These are phyloP conservation scores for Tuta absoluta DNA, from an alignment of 2,888 invertebrate species.

Conservation along the genomic window DNA sequence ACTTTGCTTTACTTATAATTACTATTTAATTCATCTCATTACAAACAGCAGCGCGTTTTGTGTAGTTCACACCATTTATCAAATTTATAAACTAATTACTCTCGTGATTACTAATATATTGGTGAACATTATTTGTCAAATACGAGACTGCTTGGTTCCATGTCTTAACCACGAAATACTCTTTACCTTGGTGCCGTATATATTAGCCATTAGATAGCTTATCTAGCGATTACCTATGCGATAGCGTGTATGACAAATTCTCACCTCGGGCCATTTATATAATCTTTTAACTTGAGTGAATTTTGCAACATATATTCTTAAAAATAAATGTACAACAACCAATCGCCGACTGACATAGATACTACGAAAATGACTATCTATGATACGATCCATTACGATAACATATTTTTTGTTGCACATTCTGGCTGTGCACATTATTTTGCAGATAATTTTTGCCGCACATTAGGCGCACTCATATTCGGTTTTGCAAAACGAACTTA, in stretches of 20 bases:
- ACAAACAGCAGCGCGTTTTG: no score
- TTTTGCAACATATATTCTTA: no score
- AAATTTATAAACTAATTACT: no score
- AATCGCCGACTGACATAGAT: no score
- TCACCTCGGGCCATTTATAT: conserved; percentile 14
- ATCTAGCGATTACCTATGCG: conserved; percentile 41
- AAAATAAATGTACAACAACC: no score
- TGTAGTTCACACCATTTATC: no score
- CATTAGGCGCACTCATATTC: background rate
- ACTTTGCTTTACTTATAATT: conserved; percentile 9
- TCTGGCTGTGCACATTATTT: no score
- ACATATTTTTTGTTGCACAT: background rate
- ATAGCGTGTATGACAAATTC: conserved; percentile 37
- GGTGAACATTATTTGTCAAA: conserved; percentile 19
- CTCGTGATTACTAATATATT: background rate
- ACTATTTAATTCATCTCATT: background rate
- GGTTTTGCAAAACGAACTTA: background rate
- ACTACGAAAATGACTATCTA: no score
- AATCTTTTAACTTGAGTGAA: no score
- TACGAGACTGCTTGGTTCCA: conserved; percentile 38
- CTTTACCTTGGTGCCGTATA: conserved; percentile 27
- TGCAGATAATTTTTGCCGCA: background rate
- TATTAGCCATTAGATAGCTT: conserved; percentile 31
- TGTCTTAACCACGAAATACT: conserved; percentile 26
- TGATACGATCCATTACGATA: no score